These are phyloP conservation scores for Heterotis niloticus DNA, from an alignment of 2,113 vertebrate genomes.

Conservation along the genomic window DNA sequence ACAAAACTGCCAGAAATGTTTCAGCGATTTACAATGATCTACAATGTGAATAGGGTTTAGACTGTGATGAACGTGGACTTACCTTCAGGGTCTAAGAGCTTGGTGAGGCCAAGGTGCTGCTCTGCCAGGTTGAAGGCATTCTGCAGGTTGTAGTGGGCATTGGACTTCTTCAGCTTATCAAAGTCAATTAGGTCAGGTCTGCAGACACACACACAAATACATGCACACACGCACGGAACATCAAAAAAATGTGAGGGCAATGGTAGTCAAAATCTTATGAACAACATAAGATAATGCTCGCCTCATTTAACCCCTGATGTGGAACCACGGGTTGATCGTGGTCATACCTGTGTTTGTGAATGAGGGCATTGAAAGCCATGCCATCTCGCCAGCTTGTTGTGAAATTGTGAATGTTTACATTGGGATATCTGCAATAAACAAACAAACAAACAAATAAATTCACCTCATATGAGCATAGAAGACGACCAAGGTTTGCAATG, in stretches of 20 bases:
- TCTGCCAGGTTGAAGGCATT: conserved; percentile 96
- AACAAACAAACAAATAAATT: too few relatives aligned
- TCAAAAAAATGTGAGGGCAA: not conserved
- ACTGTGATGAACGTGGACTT: conserved; percentile 30
- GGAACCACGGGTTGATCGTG: not conserved
- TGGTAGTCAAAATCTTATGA: too few relatives aligned
- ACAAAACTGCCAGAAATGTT: not conserved
- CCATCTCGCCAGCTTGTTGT: conserved; percentile 95
- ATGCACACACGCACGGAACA: not conserved
- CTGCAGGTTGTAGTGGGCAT: conserved; percentile 95
- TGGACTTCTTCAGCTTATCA: conserved; percentile 97
- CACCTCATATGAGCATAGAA: not conserved
- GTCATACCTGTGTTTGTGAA: conserved; percentile 91
- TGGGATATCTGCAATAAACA: conserved; percentile 76
- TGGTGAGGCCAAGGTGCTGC: conserved; percentile 92
- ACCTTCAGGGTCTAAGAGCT: conserved; percentile 93
- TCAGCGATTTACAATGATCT: not conserved
- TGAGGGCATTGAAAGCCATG: conserved; percentile 96
- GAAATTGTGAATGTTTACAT: conserved; percentile 97
- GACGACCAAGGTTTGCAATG: not conserved
- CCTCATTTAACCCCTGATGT: too few relatives aligned
- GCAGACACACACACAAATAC: conserved; percentile 34
- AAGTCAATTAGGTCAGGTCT: conserved; percentile 97
- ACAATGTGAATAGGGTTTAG: too few relatives aligned
- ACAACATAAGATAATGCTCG: too few relatives aligned